Evolutionary conservation across 2,113 vertebrate genomes (phyloP).

Genomic region (Percina caprodes): DNA sequence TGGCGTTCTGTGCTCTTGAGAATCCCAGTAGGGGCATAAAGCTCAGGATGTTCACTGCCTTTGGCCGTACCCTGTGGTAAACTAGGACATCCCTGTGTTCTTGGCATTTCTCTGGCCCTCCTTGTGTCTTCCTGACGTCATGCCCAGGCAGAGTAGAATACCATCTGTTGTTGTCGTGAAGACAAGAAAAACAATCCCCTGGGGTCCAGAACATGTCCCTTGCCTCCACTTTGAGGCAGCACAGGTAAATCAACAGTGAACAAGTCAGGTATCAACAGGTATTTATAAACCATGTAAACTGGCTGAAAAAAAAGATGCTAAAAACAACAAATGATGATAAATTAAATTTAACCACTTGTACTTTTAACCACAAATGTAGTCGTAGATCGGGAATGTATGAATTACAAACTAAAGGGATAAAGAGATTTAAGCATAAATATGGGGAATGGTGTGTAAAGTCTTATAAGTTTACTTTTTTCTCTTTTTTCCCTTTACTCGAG

Average conservation of each 20-base stretch:
- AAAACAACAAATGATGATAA: not conserved
- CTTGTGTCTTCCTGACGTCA: conserved; percentile 60
- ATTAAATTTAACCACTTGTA: not conserved
- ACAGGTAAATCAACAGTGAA: conserved; percentile 26
- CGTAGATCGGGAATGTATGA: not conserved
- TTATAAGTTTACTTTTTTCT: not conserved
- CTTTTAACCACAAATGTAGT: no score
- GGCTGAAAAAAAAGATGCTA: not conserved
- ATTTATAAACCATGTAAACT: not conserved
- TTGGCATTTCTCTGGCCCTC: conserved; percentile 52
- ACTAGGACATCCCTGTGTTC: conserved; percentile 36
- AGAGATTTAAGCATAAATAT: not conserved
- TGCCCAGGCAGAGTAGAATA: conserved; percentile 37
- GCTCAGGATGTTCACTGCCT: conserved; percentile 11
- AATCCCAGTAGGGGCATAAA: conserved; percentile 15
- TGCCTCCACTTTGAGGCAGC: conserved; percentile 8
- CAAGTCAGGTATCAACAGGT: conserved; percentile 32
- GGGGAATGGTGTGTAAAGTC: not conserved
- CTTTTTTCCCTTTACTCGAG: not conserved
- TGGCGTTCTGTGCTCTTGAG: conserved; percentile 5
- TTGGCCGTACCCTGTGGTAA: conserved; percentile 24
- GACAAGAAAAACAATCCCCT: conserved; percentile 39
- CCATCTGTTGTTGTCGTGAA: conserved; percentile 61
- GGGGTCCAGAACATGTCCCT: conserved; percentile 29
- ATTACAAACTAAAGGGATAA: not conserved